Base-by-base conservation (phyloP, 2,113 vertebrate genomes). In the Limnothrissa miodon region DNA sequence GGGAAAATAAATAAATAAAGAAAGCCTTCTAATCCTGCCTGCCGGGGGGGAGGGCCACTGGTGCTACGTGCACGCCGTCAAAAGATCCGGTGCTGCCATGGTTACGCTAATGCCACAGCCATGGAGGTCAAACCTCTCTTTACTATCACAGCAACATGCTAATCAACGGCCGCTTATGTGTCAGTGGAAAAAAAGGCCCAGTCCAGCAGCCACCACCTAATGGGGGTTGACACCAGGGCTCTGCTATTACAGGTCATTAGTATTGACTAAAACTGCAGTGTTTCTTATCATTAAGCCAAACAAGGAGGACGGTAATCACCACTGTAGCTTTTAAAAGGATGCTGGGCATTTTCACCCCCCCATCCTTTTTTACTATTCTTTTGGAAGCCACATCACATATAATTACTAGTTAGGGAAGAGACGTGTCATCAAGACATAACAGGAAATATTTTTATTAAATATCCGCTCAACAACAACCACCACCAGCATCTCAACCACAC, bases 201-300 rank as follows among this genome's bases (percentile, higher is more conserved):
- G 17, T 53, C 23, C 10, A 25, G 84, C 86, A 78, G 79, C 45
- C 44, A 10, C 81, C 59, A 53, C 44, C 36, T 42, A 59, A 81
- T 79, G 74, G 48, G 80, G 78, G 78, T 17, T 39, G 44, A 83
- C 70, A 45, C 42, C 39, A n/a, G 42, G 6, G 81, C 82, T 83
- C 86, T 89, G 11, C 88, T 83, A 89, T 89, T 91, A 87, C 87
- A 62, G 82, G 79, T 91, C 83, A 88, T 92, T 92, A 90, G 86
- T 78, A 59, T 80, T 66, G 81, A 83, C 84, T 84, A 87, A 85
- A 83, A 79, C 87, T 83, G 79, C 85, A 81, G 81, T 80, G 62
- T 70, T 44, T 80, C 78, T 85, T 83, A 81, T 83, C 79, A 21
- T 86, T 89, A 79, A 85, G 59, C 82, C 86, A 86, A 87, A 90